These are phyloP conservation scores for Hybos culiciformis DNA, from an alignment of 2,888 invertebrate species.

Conservation along the genomic window DNA sequence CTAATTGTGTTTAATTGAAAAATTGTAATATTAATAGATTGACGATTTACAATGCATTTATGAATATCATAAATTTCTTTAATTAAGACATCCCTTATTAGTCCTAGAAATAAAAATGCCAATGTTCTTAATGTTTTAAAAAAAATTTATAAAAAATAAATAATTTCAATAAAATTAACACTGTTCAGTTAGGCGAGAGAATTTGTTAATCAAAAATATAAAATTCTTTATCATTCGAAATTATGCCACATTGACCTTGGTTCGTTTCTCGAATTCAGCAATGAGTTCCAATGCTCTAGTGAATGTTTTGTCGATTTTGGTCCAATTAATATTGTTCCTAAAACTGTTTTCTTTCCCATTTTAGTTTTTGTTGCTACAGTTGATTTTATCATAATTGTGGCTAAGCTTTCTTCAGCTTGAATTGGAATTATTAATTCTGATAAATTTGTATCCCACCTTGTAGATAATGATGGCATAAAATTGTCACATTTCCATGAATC, in stretches of 20 bases:
- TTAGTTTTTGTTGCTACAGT: constrained; percentile 34
- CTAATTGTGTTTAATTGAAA: too few species aligned
- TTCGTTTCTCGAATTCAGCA: constrained; percentile 24
- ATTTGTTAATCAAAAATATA: too few species aligned
- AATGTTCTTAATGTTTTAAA: too few species aligned
- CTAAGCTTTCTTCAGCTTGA: constrained; percentile 22
- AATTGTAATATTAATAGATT: too few species aligned
- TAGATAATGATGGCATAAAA: constrained; percentile 62
- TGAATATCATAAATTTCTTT: too few species aligned
- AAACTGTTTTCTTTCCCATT: constrained; percentile 31
- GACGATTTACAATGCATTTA: too few species aligned
- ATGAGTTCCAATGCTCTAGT: constrained; percentile 25
- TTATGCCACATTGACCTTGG: constrained; percentile 32
- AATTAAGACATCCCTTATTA: too few species aligned
- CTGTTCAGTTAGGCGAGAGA: too few species aligned
- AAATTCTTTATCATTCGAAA: too few species aligned
- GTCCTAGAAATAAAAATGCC: too few species aligned
- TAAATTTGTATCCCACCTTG: constrained; percentile 48
- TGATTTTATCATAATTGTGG: constrained; percentile 26
- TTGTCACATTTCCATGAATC: constrained; percentile 58
- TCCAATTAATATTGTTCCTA: constrained; percentile 23
- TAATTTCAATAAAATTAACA: too few species aligned
- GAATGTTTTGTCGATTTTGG: constrained; percentile 19
- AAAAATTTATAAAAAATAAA: too few species aligned
- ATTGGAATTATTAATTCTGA: constrained; percentile 28